Base-by-base conservation (phyloP, 2,797 vertebrate genomes). In the Euthynnus affinis region DNA sequence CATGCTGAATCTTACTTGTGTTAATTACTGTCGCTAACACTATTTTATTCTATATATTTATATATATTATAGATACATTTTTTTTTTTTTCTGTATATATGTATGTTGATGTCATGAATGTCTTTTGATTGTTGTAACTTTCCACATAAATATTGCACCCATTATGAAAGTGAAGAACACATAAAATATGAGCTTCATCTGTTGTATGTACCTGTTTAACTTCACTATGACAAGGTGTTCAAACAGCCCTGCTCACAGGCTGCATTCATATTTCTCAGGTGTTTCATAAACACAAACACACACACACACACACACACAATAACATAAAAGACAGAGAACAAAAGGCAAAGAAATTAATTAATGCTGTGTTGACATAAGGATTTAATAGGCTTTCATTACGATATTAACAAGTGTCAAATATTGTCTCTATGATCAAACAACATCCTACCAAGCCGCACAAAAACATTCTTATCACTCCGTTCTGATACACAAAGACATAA, bases 341-440 rank as follows among this genome's bases (percentile, higher is more conserved):
- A 70, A 62, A 60, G 71, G 27, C 20, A 42, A 64, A 58, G 46
- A 42, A 71, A 51, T 62, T 56, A 2, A 71, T 74, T 61, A 46
- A 61, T 72, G 34, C 37, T 40, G 20, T 10, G 8, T 68, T 63
- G 44, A 58, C 6, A 46, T 18, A 40, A n/a, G 6, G n/a, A 42
- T 42, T 5, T 23, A 23, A 51, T 3, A 29, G 10, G 12, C 22
- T 29, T 71, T 66, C 12, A 57, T 59, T 44, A 44, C 57, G 15
- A 13, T 29, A 78, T 61, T 66, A 55, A 60, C 20, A 62, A 61
- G 48, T 20, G 57, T 67, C 12, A 42, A 57, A 67, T 48, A 46
- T 18, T 4, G 1, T 49, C 70, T 71, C 22, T 52, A 62, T 55
- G 75, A 72, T 80, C 59, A 78, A 68, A 74, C 59, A 72, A 53